Percentiles rank a stretch among this genome's conserved stretches.
Evolutionary conservation across 2,113 vertebrate species (phyloP).

Genomic region (Gambusia holbrooki): DNA sequence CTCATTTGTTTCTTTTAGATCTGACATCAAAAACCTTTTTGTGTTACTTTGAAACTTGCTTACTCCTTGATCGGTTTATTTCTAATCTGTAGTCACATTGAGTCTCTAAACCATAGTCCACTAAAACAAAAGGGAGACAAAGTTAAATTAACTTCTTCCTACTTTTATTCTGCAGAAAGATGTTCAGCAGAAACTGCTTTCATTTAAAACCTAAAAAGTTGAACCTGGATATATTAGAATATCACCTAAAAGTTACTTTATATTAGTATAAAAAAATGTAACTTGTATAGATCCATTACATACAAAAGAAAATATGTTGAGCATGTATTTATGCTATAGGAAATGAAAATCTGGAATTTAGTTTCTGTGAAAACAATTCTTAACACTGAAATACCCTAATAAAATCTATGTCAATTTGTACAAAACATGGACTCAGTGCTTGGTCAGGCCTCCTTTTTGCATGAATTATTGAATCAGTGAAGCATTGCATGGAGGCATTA

Average conservation of each 20-base stretch:
- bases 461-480: neutral
- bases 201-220: no score
- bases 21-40: slow-evolving; percentile 30
- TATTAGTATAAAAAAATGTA: no score
- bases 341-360: no score
- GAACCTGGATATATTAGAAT: no score
- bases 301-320: neutral
- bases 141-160: neutral
- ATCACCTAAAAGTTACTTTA: no score
- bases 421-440: neutral
- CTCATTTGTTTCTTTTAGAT: slow-evolving; percentile 32
- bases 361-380: no score
- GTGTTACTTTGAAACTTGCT: neutral
- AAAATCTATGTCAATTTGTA: no score
- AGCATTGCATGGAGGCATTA: no score
- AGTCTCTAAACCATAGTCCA: neutral
- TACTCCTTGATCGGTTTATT: neutral
- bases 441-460: neutral
- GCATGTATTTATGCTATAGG: neutral
- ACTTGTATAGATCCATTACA: neutral
- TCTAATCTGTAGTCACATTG: neutral
- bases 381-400: neutral
- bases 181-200: no score
- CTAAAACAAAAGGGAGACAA: neutral
- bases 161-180: no score